Conservation (phyloP, 2,797 vertebrate species). For the Acipenser oxyrinchus region DNA sequence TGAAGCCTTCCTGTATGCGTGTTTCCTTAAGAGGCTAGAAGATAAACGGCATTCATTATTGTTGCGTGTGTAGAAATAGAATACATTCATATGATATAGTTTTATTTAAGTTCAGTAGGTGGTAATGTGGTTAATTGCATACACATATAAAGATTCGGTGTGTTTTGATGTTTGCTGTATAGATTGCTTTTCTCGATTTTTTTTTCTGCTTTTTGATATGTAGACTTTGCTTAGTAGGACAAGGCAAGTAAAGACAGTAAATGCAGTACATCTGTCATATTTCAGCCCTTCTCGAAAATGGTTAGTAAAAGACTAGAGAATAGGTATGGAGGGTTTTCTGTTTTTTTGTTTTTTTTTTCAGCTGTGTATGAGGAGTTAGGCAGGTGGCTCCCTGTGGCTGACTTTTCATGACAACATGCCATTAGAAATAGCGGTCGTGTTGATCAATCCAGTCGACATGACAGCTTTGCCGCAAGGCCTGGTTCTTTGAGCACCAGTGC, state of each 20-base stretch:
- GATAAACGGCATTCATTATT: background rate
- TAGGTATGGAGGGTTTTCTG: slow-evolving; percentile 52
- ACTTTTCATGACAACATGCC: slow-evolving; percentile 99
- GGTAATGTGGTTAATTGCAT: background rate
- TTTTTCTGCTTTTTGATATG: slow-evolving; percentile 10
- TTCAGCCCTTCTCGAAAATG: slow-evolving; percentile 82
- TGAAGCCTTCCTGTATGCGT: slow-evolving; percentile 15
- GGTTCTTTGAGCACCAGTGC: slow-evolving; percentile 93
- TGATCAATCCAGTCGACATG: slow-evolving; percentile 99
- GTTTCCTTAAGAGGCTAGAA: slow-evolving; percentile 7
- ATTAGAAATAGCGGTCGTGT: slow-evolving; percentile 99
- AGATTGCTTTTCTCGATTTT: slow-evolving; percentile 2
- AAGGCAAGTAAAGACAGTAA: slow-evolving; percentile 50
- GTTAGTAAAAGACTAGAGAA: slow-evolving; percentile 83
- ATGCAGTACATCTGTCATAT: slow-evolving; percentile 70
- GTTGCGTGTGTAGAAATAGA: background rate
- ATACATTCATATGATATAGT: background rate
- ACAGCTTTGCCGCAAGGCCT: slow-evolving; percentile 99
- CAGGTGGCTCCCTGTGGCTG: slow-evolving; percentile 99
- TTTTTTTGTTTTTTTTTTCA: slow-evolving; percentile 36
- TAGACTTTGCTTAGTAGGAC: slow-evolving; percentile 33
- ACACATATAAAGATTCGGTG: background rate
- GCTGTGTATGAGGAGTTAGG: slow-evolving; percentile 88
- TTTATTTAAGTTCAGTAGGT: background rate
- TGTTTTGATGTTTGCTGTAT: slow-evolving; percentile 13